Evolutionary conservation across 2,113 vertebrate genomes (phyloP), one percentile per base, ranked within the genome.

Genomic region (Chunga burmeisteri): DNA sequence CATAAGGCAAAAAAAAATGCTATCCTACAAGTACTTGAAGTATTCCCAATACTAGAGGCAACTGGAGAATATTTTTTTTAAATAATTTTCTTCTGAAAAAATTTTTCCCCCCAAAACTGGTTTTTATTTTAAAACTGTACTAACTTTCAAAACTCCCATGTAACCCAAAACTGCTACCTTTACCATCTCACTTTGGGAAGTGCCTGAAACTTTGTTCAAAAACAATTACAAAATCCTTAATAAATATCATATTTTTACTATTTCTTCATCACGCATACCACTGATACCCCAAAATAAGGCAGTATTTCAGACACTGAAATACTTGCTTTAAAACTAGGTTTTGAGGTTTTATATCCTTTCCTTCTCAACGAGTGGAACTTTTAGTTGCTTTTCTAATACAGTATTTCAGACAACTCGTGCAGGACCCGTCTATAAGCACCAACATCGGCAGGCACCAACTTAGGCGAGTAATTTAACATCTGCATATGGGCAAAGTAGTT

Each of bases 31-130:
- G 16, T 44, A 82, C 7, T 34, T 56, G 11, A 86, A 29, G 25
- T 46, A 36, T 78, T 87, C 25, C 78, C 34, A 78, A 34, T 23
- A 68, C 18, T 26, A 47, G 32, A 74, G 22, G n/a, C 36, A 59
- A 40, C 13, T 9, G 19, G 10, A 70, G 7, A 88, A 52, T 29
- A 63, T 47, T 58, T 49, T 49, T 22, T 9, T 0, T 82, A 68
- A 81, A 17, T 13, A 4, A 5, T 79, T 85, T 75, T 70, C 38
- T 70, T 49, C 32, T 50, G 55, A 86, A 72, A 85, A 38, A 10
- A 44, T 53, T 40, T 44, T 3, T 1, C 0, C 5, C 23, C 6
- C 5, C 17, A 2, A 23, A 27, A n/a, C 10, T 49, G 16, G 42
- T 46, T 81, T 94, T 84, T 61, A 59, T 74, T 87, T 55, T 21